Conservation (phyloP, 30 jellyfish, hydroid and myxozoan genomes). For the Cassiopea andromeda region DNA sequence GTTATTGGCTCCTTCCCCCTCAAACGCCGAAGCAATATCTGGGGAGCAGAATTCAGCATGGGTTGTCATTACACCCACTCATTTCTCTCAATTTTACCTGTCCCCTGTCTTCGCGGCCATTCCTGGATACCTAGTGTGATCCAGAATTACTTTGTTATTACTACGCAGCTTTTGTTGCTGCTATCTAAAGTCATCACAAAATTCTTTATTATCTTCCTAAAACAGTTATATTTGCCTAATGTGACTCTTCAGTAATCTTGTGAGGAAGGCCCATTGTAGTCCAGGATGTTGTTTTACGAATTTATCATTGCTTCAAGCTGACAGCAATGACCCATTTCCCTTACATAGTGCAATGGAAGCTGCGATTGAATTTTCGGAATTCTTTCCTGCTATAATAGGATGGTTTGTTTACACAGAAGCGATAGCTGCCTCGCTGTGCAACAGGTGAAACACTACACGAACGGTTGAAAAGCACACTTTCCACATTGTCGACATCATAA, state of each 20-base stretch:
- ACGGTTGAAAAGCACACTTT: slow-evolving; percentile 1
- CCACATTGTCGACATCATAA: background rate
- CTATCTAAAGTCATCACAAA: background rate
- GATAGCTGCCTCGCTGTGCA: slow-evolving; percentile 31
- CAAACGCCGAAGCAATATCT: no score
- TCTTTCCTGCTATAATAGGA: background rate
- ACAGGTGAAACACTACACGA: slow-evolving; percentile 43
- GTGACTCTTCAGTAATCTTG: background rate
- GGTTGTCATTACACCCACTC: no score
- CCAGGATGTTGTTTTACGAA: background rate
- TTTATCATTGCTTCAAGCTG: background rate
- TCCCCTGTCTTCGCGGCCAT: no score
- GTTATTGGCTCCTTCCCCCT: no score
- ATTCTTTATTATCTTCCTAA: background rate
- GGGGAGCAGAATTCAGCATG: no score
- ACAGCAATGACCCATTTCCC: background rate
- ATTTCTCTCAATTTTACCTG: no score
- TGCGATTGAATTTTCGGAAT: background rate
- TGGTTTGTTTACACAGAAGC: slow-evolving; percentile 7
- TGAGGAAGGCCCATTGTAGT: background rate
- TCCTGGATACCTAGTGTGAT: no score
- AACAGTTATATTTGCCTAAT: background rate
- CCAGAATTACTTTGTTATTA: no score
- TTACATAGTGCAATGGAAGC: slow-evolving; percentile 9
- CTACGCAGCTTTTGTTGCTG: background rate